phyloP scores from a whole-genome alignment of 2,888 invertebrate species.

The Euzetes globulus region DNA sequence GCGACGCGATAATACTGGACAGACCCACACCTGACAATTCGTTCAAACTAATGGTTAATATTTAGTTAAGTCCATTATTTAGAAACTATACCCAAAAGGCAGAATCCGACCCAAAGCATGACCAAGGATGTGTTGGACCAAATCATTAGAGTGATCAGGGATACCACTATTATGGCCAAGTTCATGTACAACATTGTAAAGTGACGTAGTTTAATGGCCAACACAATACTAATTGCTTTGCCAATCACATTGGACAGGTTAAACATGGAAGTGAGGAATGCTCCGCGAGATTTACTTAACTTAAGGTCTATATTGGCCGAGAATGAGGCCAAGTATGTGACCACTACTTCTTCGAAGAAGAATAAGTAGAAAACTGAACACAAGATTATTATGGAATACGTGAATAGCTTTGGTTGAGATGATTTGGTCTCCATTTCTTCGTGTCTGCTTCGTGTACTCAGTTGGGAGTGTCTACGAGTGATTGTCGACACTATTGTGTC shows the following conservation, averaged over 20 bases:
- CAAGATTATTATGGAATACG: conserved; percentile 12
- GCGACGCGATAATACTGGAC: conserved; percentile 27
- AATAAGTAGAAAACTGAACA: conserved; percentile 30
- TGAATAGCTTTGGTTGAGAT: neutral
- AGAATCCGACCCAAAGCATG: conserved; percentile 28
- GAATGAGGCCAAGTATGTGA: conserved; percentile 31
- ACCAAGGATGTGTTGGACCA: conserved; percentile 10
- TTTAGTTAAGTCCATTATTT: neutral
- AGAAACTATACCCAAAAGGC: conserved; percentile 20
- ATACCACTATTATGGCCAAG: conserved; percentile 1
- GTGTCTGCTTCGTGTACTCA: neutral
- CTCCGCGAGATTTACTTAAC: conserved; percentile 18
- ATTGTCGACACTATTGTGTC: conserved; percentile 2
- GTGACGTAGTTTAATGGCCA: conserved; percentile 29
- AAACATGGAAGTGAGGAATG: conserved; percentile 25
- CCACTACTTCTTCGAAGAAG: conserved; percentile 33
- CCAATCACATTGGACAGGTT: conserved; percentile 28
- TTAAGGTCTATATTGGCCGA: conserved; percentile 11
- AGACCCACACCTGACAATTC: conserved; percentile 17
- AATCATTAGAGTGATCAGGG: conserved; percentile 6
- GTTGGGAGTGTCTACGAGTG: neutral
- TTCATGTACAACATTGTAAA: conserved; percentile 28
- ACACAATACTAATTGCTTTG: conserved; percentile 19
- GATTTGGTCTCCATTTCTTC: neutral
- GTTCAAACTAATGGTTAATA: neutral